Evolutionary conservation across 2,797 vertebrate genomes (phyloP).

Genomic region (Poecilia gillii): DNA sequence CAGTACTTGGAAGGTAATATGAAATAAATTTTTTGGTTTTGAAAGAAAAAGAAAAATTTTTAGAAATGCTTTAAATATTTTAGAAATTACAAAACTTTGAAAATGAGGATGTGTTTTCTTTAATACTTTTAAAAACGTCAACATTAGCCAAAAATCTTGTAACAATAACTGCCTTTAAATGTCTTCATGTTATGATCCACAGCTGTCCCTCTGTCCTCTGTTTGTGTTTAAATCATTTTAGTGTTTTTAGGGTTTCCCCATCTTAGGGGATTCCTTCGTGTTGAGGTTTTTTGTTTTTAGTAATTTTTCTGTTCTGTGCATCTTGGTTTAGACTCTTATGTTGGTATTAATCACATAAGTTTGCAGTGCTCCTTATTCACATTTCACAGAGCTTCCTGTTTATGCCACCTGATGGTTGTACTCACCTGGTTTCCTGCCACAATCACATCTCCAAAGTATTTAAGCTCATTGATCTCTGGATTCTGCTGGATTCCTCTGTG

Average conservation of each 20-base stretch:
- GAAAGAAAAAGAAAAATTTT: not conserved
- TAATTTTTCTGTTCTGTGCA: not conserved
- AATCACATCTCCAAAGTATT: slow-evolving; percentile 1
- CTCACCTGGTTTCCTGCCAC: not conserved
- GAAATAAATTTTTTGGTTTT: not conserved
- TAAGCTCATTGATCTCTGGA: not conserved
- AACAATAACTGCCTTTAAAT: not conserved
- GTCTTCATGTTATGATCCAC: not conserved
- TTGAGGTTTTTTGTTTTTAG: not conserved
- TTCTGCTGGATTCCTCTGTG: not conserved
- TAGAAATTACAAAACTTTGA: not conserved
- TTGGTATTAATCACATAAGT: not conserved
- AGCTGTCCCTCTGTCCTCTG: not conserved
- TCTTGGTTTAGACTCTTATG: not conserved
- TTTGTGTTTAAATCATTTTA: not conserved
- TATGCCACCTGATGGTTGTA: not conserved
- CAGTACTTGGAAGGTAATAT: not conserved
- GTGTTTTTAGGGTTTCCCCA: not conserved
- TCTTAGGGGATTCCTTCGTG: not conserved
- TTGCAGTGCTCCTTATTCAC: not conserved
- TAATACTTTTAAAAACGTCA: not conserved
- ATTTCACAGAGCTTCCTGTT: not conserved
- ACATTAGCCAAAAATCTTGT: not conserved
- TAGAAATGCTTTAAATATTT: not conserved
- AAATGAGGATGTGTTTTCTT: not conserved